phyloP scores from a whole-genome alignment of 2,113 vertebrate species.

The Pithys albifrons region DNA sequence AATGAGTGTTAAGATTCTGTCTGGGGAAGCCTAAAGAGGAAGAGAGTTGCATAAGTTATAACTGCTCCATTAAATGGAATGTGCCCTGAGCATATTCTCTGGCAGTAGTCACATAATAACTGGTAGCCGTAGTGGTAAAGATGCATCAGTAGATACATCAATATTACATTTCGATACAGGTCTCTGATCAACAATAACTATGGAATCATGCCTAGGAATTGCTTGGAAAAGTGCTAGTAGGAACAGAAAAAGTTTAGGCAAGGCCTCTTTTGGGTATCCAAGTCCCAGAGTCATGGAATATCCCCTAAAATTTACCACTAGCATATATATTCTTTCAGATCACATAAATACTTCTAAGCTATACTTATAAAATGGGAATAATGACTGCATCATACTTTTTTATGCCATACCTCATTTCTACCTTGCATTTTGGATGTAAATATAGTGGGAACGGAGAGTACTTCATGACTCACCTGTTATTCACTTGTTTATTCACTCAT shows the following conservation, averaged over 20 bases:
- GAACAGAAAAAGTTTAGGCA: not conserved
- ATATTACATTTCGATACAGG: not conserved
- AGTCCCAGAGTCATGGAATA: not conserved
- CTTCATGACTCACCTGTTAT: not conserved
- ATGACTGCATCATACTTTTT: not conserved
- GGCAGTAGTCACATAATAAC: not conserved
- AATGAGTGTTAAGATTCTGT: not conserved
- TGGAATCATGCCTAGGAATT: not conserved
- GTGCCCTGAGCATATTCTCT: not conserved
- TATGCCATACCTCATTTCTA: not conserved
- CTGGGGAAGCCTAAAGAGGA: not conserved
- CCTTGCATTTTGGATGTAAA: not conserved
- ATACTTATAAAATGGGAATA: not conserved
- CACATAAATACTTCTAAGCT: not conserved
- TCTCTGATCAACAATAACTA: not conserved
- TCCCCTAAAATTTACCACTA: rapidly evolving
- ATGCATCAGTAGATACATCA: not conserved
- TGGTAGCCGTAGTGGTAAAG: not conserved
- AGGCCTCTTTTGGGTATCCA: not conserved
- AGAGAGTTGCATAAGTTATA: not conserved
- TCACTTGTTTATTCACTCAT: not conserved
- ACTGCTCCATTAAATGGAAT: not conserved
- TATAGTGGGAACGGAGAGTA: not conserved
- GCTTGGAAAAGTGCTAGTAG: not conserved
- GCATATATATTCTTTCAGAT: not conserved